These are phyloP conservation scores for Bombus waltoni DNA, from an alignment of 1,140 invertebrate species.

Conservation along the genomic window DNA sequence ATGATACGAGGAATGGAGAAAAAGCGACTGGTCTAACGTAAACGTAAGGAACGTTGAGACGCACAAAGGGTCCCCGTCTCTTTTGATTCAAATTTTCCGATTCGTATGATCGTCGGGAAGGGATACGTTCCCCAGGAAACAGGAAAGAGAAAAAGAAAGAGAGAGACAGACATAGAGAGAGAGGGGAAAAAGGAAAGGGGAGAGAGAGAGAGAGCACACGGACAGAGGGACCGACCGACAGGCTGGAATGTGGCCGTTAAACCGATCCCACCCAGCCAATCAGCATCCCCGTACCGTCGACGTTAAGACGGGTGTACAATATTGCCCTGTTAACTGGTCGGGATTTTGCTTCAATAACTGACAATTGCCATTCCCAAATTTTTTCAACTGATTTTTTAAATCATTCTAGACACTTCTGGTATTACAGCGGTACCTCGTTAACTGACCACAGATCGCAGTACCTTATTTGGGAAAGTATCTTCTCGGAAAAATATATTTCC, in stretches of 20 bases:
- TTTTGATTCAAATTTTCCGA: conserved; percentile 36
- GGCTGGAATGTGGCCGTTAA: conserved; percentile 67
- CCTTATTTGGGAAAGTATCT: no score
- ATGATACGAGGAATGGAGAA: not conserved
- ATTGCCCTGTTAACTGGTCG: not conserved
- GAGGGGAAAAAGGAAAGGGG: not conserved
- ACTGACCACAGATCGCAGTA: no score
- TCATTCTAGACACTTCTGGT: not conserved
- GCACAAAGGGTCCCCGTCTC: not conserved
- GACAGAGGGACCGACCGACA: conserved; percentile 46
- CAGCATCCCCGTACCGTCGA: conserved; percentile 53
- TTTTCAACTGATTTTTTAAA: not conserved
- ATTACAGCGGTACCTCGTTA: no score
- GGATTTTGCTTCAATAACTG: not conserved
- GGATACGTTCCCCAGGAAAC: conserved; percentile 38
- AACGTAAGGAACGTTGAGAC: not conserved
- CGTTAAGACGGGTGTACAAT: conserved; percentile 43
- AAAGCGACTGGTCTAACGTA: not conserved
- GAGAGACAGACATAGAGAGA: not conserved
- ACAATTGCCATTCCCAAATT: not conserved
- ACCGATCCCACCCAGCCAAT: conserved; percentile 61
- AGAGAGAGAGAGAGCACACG: conserved; percentile 14
- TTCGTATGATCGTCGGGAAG: conserved; percentile 16
- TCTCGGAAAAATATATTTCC: no score
- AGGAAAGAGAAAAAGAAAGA: conserved; percentile 22